A percentile compares a stretch with the other conserved stretches of the same genome.
Evolutionary conservation across 1,140 invertebrate genomes (phyloP).

Genomic region (Pachyrhynchus sulphureomaculatus): DNA sequence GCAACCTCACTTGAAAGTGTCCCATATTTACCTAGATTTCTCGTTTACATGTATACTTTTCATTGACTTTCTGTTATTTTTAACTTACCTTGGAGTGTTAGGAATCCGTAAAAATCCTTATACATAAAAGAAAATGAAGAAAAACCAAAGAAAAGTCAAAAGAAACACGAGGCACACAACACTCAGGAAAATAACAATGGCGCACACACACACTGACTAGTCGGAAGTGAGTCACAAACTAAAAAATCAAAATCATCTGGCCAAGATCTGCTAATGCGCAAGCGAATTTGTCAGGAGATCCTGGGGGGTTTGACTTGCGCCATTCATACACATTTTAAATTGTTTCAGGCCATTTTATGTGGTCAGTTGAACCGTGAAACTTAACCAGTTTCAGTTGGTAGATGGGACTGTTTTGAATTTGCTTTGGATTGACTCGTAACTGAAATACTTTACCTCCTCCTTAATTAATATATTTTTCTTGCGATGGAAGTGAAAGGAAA

Average conservation of each 20-base stretch:
- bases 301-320: too few relatives aligned
- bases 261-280: not conserved
- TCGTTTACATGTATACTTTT: not conserved
- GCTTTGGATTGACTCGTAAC: too few relatives aligned
- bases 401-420: too few relatives aligned
- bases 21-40: conserved; percentile 28
- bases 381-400: too few relatives aligned
- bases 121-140: conserved; percentile 14
- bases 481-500: too few relatives aligned
- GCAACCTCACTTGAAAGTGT: conserved; percentile 23
- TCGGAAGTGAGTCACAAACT: conserved; percentile 27
- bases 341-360: too few relatives aligned
- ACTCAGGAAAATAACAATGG: conserved; percentile 13
- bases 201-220: conserved; percentile 16
- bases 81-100: conserved; percentile 22
- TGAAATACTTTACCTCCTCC: too few relatives aligned
- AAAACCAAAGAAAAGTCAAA: conserved; percentile 23
- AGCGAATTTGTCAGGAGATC: too few relatives aligned
- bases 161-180: conserved; percentile 25
- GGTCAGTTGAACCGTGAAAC: too few relatives aligned
- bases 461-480: too few relatives aligned
- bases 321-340: too few relatives aligned
- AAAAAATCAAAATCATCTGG: conserved; percentile 27
- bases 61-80: not conserved
- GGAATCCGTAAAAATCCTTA: conserved; percentile 12